phyloP scores from a whole-genome alignment of 2,888 invertebrate species.

The Drosophila suboccidentalis region DNA sequence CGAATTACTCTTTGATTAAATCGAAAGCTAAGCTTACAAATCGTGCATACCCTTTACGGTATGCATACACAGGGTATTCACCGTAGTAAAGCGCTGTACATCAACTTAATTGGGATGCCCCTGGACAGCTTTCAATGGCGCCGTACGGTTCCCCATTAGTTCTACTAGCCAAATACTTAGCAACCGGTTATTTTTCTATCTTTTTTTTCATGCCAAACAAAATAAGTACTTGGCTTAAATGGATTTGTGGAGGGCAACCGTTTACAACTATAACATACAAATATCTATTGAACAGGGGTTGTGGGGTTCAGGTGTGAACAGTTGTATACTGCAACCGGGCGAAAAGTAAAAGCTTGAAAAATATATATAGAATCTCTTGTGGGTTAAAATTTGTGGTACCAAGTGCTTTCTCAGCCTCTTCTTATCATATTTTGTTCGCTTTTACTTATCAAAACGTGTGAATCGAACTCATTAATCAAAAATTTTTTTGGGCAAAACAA shows the following conservation, averaged over 20 bases:
- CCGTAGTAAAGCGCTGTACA: conserved; percentile 14
- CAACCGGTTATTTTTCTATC: conserved; percentile 38
- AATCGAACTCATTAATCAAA: conserved; percentile 43
- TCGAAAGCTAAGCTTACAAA: background rate
- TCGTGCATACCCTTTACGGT: background rate
- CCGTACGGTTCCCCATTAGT: conserved; percentile 40
- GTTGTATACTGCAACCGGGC: conserved; percentile 8
- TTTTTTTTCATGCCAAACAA: conserved; percentile 10
- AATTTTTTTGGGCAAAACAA: conserved; percentile 19
- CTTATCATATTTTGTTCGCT: conserved; percentile 7
- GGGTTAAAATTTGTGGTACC: background rate
- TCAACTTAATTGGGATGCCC: conserved; percentile 51
- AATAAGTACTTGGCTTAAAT: conserved; percentile 23
- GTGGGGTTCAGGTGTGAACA: conserved; percentile 10
- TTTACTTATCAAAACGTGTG: conserved; percentile 31
- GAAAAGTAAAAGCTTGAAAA: conserved; percentile 7
- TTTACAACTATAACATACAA: conserved; percentile 13
- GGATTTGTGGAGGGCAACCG: conserved; percentile 24
- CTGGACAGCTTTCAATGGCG: conserved; percentile 29
- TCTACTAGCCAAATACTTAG: conserved; percentile 46
- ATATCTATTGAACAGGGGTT: conserved; percentile 10
- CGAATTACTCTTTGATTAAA: too few relatives aligned
- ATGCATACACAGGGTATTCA: conserved; percentile 9
- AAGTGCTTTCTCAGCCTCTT: conserved; percentile 3
- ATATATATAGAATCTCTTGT: background rate